phyloP scores from a whole-genome alignment of 2,797 vertebrate genomes.

The Sebastes aleutianus region DNA sequence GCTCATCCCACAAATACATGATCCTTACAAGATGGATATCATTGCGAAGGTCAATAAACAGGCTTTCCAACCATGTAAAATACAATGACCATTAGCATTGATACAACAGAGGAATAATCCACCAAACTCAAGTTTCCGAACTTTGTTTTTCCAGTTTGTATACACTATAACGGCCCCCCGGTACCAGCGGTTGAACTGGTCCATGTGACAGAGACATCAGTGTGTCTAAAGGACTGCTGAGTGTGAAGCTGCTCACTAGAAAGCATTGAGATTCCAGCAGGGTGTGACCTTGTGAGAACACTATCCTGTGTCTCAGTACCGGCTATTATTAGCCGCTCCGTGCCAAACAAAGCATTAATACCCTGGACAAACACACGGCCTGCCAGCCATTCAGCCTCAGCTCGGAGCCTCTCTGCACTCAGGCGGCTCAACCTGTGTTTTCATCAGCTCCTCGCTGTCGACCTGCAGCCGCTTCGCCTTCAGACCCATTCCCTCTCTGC shows the following conservation, averaged over 20 bases:
- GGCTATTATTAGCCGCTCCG: constrained; percentile 64
- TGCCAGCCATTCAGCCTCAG: constrained; percentile 23
- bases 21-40: too few relatives aligned
- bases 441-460: constrained; percentile 42
- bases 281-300: constrained; percentile 70
- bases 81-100: too few relatives aligned
- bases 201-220: background rate
- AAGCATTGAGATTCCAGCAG: constrained; percentile 45
- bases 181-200: background rate
- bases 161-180: background rate
- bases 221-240: background rate
- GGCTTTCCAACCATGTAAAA: too few relatives aligned
- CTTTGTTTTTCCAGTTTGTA: too few relatives aligned
- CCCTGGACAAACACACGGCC: constrained; percentile 67
- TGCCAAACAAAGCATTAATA: constrained; percentile 75
- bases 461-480: constrained; percentile 19
- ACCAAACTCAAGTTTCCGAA: too few relatives aligned
- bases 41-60: too few relatives aligned
- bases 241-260: background rate
- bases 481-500: constrained; percentile 5
- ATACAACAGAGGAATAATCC: accelerated
- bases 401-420: constrained; percentile 25
- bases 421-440: constrained; percentile 42
- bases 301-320: constrained; percentile 43
- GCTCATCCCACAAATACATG: too few relatives aligned